Base-by-base conservation (phyloP, 1,140 invertebrate species). In the Macrobrachium rosenbergii region DNA sequence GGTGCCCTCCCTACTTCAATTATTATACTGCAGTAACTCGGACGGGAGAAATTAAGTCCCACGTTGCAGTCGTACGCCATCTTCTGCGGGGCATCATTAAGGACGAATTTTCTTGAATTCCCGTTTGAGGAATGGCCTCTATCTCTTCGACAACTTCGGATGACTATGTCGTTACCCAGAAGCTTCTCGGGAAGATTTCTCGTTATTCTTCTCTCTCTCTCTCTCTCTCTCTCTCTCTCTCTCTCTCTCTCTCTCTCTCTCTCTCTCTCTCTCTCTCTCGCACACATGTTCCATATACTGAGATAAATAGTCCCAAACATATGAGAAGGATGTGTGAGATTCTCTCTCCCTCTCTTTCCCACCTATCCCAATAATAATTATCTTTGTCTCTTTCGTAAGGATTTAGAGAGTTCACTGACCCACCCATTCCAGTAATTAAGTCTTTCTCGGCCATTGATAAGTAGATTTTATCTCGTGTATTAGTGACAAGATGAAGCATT, bases 1-100 rank as follows among this genome's bases (percentile, higher is more conserved):
- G 17, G 37, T 60, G 43, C n/a, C 60, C 75, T 84, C 37, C 43
- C 43, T 62, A 63, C 83, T 64, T 62, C 37, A 67, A 64, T 84
- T 84, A 84, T 84, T 84, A 84, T 84, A 77, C 83, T 78, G 60
- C 83, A 77, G 73, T 84, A 84, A 84, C 75, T 84, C 58, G 62
- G 75, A 21, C 37, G 37, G 58, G 43, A 77, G 83, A 77, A 84
- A 78, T 84, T 78, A 84, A 84, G 83, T 77, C 73, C 62, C 79
- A 72, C 69, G 69, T 43, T 72, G 69, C 69, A 72, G 69, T 72
- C 69, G 69, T 43, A 72, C 69, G 69, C 23, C 69, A 72, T 72
- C 69, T 28, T 72, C 69, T 72, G 69, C 23, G n/a, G 69, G 21
- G 69, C 69, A 72, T 72, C 69, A 72, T 72, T 72, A 72, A 72